A percentile compares a stretch with the other conserved stretches of the same genome.
Conservation (phyloP, 2,888 invertebrate species). For the Fissipunctia ypsillon region DNA sequence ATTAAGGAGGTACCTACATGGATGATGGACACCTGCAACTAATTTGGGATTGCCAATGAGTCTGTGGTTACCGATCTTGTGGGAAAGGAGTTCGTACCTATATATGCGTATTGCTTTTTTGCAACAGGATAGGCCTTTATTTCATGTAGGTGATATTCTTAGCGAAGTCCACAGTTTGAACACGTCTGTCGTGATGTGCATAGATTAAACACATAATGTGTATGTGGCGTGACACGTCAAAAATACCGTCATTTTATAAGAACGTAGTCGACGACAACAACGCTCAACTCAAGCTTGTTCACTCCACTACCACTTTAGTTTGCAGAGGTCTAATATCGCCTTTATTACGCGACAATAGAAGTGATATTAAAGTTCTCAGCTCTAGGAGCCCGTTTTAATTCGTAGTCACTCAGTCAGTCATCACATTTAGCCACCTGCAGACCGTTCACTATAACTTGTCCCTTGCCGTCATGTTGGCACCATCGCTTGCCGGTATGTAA, state of each 20-base stretch:
- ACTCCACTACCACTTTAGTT: neutral
- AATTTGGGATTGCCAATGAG: neutral
- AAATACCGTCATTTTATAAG: neutral
- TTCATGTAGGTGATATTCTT: neutral
- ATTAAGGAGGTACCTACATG: too few species aligned
- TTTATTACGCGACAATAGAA: neutral
- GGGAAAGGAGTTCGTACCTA: neutral
- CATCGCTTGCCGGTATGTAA: too few species aligned
- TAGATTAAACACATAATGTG: too few species aligned
- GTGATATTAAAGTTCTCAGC: neutral
- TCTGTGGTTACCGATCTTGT: neutral
- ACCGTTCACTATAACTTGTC: too few species aligned
- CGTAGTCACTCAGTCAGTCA: neutral
- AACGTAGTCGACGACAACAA: too few species aligned
- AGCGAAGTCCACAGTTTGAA: neutral
- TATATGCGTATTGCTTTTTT: neutral
- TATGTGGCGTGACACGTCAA: neutral
- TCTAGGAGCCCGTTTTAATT: neutral
- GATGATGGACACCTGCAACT: too few species aligned
- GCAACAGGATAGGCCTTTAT: too few species aligned
- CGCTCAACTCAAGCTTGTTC: neutral
- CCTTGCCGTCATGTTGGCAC: too few species aligned
- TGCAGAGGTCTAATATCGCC: neutral
- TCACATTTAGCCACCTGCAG: too few species aligned
- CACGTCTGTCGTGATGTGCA: neutral